Base-by-base conservation (phyloP, 2,113 vertebrate genomes). In the Camelus dromedarius region DNA sequence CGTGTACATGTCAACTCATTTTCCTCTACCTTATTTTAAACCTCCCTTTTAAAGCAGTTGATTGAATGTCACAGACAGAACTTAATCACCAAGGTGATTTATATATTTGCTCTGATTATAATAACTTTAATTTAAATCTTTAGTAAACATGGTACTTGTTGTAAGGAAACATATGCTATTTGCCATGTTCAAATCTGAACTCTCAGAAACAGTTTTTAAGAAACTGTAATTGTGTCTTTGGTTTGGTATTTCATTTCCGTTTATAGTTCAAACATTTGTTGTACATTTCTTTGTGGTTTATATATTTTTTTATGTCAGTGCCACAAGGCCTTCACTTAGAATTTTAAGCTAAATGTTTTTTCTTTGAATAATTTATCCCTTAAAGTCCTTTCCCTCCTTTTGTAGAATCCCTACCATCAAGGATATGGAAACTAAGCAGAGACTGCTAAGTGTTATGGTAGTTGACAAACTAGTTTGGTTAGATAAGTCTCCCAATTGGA, bases 221-320 rank as follows among this genome's bases (percentile, higher is more conserved):
- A 80, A 75, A 73, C 42, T 67, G 6, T 95, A 87, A 83, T 96
- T 94, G 46, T 89, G 46, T 80, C 54, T 97, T 94, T 91, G 87
- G 35, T 95, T 96, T 96, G 72, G 26, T 69, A 86, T 97, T 97
- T 69, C 62, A 76, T 83, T 96, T 96, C 32, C 15, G 0, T 56
- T 92, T 22, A 56, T 56, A 84, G 62, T 94, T 96, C 35, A 96
- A 67, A 77, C 72, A 77, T 96, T 97, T 94, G 66, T 81, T 94
- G 72, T 80, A 54, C n/a, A 92, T 97, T 98, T 96, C 76, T 93
- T 30, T 85, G 69, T 83, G 28, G 76, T 90, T 87, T 95, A 70
- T 92, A 6, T 81, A 50, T 96, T 67, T 96, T 96, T 96, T 95
- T 26, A 91, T 12, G 5, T 93, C 28, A 79, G 28, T 38, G 24